Percentiles rank a stretch among this genome's conserved stretches.
Evolutionary conservation across 2,888 invertebrate species (phyloP).

Genomic region (Tachina grossa): DNA sequence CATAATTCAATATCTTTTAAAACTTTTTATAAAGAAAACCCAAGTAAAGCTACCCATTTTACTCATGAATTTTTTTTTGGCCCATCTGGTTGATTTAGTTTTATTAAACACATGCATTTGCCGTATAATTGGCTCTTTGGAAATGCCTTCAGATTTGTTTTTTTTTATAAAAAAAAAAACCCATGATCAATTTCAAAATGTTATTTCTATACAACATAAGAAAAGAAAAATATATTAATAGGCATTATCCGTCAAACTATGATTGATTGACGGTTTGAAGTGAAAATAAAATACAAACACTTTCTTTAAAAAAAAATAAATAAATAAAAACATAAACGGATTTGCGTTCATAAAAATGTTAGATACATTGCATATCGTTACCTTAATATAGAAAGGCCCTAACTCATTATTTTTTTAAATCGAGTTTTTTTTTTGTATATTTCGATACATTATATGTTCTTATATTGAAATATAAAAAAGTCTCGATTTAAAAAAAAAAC

Average conservation of each 20-base stretch:
- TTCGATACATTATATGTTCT: too few species aligned
- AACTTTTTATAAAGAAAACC: too few species aligned
- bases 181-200: constrained; percentile 54
- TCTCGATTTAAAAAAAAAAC: too few species aligned
- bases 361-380: background rate
- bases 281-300: constrained; percentile 49
- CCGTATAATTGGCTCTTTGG: background rate
- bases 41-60: too few species aligned
- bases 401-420: too few species aligned
- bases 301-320: constrained; percentile 15
- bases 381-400: too few species aligned
- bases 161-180: background rate
- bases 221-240: constrained; percentile 36
- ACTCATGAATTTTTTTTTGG: too few species aligned
- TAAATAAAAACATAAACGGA: background rate
- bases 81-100: background rate
- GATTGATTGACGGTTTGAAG: constrained; percentile 71
- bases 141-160: background rate
- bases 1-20: too few species aligned
- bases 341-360: constrained; percentile 20
- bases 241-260: constrained; percentile 61
- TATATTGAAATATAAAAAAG: too few species aligned
- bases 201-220: constrained; percentile 25
- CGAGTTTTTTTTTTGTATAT: too few species aligned
- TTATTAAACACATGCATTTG: background rate